Evolutionary conservation across 1,140 invertebrate genomes (phyloP).

Genomic region (Trypoxylus dichotomus): DNA sequence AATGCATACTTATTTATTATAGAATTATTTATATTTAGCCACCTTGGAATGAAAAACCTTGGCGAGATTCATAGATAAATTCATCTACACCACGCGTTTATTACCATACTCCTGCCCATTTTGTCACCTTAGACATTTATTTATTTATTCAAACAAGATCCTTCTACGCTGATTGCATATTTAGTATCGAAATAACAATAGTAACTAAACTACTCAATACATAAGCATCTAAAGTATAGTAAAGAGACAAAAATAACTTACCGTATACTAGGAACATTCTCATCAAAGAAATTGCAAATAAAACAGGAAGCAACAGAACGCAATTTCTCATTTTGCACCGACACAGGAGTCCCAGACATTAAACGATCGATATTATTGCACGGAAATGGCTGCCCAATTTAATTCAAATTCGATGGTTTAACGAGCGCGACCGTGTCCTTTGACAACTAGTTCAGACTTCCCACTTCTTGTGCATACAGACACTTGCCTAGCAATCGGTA

Average conservation of each 20-base stretch:
- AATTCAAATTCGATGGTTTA: background rate
- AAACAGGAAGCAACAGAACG: background rate
- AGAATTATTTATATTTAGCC: too few relatives aligned
- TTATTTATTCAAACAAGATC: background rate
- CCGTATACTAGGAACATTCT: background rate
- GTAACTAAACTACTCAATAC: background rate
- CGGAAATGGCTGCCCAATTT: background rate
- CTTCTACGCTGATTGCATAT: background rate
- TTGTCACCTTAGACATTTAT: background rate
- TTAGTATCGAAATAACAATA: background rate
- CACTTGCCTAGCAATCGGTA: background rate
- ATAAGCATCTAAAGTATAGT: too few relatives aligned
- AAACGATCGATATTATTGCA: background rate
- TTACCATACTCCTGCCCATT: background rate
- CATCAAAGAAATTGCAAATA: background rate
- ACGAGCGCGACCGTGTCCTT: slow-evolving; percentile 4
- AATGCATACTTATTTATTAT: too few relatives aligned
- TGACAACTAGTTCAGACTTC: background rate
- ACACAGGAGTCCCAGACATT: background rate
- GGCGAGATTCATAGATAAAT: too few relatives aligned
- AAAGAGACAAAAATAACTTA: background rate
- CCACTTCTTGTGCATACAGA: background rate
- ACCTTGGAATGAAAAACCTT: too few relatives aligned
- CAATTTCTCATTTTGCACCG: background rate
- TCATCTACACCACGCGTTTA: too few relatives aligned